Evolutionary conservation across 2,888 invertebrate species (phyloP).

Genomic region (Scelioninae gen. 2): DNA sequence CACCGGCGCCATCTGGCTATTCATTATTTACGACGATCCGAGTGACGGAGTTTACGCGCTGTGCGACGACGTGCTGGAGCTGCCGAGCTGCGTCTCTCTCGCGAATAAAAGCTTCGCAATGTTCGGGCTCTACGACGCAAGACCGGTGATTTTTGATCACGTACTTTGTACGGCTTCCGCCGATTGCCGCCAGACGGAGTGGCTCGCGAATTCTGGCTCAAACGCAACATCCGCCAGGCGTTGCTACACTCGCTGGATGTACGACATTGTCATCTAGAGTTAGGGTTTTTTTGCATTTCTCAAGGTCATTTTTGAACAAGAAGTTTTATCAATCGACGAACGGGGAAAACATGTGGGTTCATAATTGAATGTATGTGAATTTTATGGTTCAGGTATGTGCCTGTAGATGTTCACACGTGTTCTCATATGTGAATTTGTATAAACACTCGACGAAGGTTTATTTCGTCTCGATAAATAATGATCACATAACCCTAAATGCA

Average conservation of each 20-base stretch:
- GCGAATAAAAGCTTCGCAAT: neutral
- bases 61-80: neutral
- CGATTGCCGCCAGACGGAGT: neutral
- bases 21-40: slow-evolving; percentile 23
- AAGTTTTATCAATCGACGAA: no score
- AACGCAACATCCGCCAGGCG: slow-evolving; percentile 17
- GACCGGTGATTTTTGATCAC: neutral
- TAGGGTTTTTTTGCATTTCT: slow-evolving; percentile 9
- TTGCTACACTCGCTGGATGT: slow-evolving; percentile 44
- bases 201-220: neutral
- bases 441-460: no score
- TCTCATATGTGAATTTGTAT: no score
- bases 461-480: no score
- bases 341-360: neutral
- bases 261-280: slow-evolving; percentile 47
- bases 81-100: no score
- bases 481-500: no score
- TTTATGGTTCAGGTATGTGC: no score
- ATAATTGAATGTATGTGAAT: neutral
- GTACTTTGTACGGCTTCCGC: neutral
- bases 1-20: slow-evolving; percentile 1
- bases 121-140: no score
- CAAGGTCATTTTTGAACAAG: no score
- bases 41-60: slow-evolving; percentile 13
- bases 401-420: no score